Conservation (phyloP, 2,113 vertebrate species). For the Charadrius vociferus region DNA sequence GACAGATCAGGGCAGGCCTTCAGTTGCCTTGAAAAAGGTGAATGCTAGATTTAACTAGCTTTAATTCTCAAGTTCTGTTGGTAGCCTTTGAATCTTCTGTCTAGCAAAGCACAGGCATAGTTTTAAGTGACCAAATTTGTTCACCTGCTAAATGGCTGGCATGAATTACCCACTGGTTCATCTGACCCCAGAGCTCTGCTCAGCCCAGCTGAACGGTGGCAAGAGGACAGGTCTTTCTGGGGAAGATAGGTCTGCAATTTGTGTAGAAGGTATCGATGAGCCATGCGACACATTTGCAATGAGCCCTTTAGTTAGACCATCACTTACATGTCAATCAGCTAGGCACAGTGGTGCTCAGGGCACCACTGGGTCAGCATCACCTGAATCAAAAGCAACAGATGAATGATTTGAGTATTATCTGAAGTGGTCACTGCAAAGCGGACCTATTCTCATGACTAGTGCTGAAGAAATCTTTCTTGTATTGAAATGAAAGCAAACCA, state of each 20-base stretch:
- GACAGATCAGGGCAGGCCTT: background rate
- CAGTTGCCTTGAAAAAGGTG: background rate
- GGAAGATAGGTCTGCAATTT: background rate
- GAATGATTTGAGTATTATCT: background rate
- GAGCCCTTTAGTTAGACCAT: background rate
- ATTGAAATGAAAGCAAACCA: background rate
- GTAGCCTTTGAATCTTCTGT: background rate
- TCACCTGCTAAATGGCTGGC: background rate
- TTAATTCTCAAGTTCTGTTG: background rate
- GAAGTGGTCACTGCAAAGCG: background rate
- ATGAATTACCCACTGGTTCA: accelerated
- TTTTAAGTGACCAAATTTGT: background rate
- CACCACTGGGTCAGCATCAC: background rate
- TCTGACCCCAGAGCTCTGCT: background rate
- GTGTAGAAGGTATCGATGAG: background rate
- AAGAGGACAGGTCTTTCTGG: background rate
- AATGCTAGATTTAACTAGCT: background rate
- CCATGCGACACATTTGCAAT: background rate
- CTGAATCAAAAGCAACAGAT: background rate
- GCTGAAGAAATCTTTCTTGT: background rate
- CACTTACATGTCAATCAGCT: background rate
- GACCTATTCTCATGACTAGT: background rate
- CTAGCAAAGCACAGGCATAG: background rate
- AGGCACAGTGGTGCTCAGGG: background rate
- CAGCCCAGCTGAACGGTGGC: background rate